Conservation (phyloP, 2,113 vertebrate species). For the Pseudorectes ferrugineus region DNA sequence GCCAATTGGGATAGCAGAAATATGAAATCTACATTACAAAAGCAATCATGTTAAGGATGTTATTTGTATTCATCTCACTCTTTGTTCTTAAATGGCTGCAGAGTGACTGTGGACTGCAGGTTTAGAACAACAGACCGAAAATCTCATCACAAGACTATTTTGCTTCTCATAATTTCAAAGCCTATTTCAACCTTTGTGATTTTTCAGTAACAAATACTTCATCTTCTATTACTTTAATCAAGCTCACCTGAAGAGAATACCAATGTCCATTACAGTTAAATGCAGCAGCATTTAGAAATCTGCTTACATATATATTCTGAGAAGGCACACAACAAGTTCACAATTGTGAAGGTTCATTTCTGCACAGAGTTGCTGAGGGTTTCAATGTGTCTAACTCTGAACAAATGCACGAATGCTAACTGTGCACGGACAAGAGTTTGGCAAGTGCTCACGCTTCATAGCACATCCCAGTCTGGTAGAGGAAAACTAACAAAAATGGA, state of each 20-base stretch:
- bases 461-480: neutral
- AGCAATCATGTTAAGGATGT: neutral
- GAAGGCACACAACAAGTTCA: neutral
- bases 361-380: neutral
- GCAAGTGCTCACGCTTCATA: neutral
- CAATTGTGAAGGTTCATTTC: neutral
- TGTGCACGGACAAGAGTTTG: neutral
- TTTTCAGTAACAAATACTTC: neutral
- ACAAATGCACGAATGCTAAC: neutral
- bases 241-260: neutral
- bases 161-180: neutral
- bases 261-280: neutral
- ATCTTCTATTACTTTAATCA: neutral
- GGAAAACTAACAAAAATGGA: neutral
- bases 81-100: neutral
- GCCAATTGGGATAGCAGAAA: neutral
- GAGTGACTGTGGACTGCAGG: neutral
- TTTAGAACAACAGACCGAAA: neutral
- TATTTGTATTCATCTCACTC: neutral
- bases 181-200: neutral
- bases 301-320: neutral
- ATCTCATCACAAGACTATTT: neutral
- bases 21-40: neutral
- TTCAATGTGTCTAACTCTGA: neutral
- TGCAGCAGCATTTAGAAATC: neutral